These are phyloP conservation scores for Octonoba sinensis DNA, from an alignment of 2,888 invertebrate genomes.

Conservation along the genomic window DNA sequence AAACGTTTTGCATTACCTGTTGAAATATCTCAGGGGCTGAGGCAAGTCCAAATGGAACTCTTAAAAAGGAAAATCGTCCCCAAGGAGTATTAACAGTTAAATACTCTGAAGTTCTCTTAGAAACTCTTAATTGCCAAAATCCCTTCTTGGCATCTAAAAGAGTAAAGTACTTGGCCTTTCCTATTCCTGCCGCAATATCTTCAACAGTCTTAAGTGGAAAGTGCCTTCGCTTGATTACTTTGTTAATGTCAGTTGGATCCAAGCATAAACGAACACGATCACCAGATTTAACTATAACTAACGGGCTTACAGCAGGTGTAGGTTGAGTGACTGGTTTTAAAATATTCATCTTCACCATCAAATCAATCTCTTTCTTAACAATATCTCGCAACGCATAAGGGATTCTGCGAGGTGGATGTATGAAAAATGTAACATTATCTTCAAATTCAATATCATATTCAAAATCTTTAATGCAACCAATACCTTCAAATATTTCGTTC, in stretches of 20 bases:
- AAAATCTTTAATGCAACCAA: background rate
- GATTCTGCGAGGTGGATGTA: too few relatives aligned
- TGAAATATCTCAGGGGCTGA: background rate
- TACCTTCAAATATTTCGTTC: background rate
- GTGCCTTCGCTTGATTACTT: background rate
- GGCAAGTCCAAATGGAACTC: background rate
- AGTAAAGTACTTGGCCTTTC: background rate
- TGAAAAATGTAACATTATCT: too few relatives aligned
- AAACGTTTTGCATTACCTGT: background rate
- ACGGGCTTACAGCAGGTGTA: background rate
- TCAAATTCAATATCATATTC: too few relatives aligned
- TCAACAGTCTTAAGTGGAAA: background rate
- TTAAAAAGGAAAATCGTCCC: background rate
- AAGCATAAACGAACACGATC: background rate
- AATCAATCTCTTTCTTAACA: background rate
- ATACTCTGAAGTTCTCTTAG: background rate
- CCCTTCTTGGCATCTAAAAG: too few relatives aligned
- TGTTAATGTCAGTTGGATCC: background rate
- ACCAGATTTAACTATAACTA: conserved; percentile 1
- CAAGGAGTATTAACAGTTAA: background rate
- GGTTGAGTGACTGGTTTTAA: too few relatives aligned
- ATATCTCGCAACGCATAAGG: too few relatives aligned
- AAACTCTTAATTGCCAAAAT: background rate
- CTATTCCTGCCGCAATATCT: background rate
- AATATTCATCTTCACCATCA: background rate